Percentiles rank a stretch among this genome's conserved stretches.
Evolutionary conservation across 1,140 invertebrate species (phyloP).

Genomic region (Macrosteles quadrilineatus): DNA sequence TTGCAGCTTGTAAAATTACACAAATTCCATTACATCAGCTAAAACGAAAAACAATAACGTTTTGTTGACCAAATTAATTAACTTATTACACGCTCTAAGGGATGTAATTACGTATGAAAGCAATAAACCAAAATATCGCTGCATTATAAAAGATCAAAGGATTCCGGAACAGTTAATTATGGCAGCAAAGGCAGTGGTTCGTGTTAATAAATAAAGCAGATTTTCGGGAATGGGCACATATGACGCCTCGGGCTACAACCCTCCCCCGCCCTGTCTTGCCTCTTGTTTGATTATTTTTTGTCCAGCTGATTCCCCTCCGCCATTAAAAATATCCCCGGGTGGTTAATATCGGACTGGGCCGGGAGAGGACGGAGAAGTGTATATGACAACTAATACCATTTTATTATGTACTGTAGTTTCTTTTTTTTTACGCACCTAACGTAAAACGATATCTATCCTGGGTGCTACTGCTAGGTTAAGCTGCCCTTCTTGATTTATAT

Average conservation of each 20-base stretch:
- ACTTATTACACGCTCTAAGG: neutral
- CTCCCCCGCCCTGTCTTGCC: neutral
- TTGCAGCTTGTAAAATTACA: no score
- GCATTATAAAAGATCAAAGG: slow-evolving; percentile 9
- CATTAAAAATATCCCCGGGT: neutral
- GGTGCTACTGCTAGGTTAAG: no score
- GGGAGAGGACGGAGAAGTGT: neutral
- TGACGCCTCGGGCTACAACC: slow-evolving; percentile 5
- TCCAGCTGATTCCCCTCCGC: neutral
- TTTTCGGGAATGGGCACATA: slow-evolving; percentile 2
- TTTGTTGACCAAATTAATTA: slow-evolving; percentile 3
- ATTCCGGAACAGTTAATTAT: neutral
- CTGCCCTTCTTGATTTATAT: no score
- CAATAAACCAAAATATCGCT: slow-evolving; percentile 5
- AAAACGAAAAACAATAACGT: neutral
- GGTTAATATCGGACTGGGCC: neutral
- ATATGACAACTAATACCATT: no score
- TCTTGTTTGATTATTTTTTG: slow-evolving; percentile 17
- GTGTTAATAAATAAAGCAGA: slow-evolving; percentile 1
- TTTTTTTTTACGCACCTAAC: no score
- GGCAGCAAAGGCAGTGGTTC: neutral
- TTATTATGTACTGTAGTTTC: no score
- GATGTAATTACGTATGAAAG: slow-evolving; percentile 5
- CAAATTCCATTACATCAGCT: no score
- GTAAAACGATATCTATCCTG: no score